These are phyloP conservation scores for Rhynchonycteris naso DNA, from an alignment of 2,797 vertebrate genomes.

Conservation along the genomic window DNA sequence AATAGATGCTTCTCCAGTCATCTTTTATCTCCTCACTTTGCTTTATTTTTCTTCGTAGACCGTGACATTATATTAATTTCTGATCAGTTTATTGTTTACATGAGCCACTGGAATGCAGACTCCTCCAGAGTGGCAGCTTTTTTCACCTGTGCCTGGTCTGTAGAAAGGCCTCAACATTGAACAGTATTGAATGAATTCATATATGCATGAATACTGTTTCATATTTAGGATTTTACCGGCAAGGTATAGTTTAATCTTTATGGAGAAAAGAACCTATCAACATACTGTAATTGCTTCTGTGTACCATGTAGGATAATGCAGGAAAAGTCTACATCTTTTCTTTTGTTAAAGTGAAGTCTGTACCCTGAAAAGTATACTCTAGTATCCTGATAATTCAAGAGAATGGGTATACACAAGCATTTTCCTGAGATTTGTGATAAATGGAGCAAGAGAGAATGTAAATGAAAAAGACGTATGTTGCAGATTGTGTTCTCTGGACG, in stretches of 20 bases:
- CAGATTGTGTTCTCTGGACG: background rate
- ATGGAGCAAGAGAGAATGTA: conserved; percentile 32
- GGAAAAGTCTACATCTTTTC: background rate
- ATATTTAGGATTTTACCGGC: conserved; percentile 23
- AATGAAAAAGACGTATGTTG: background rate
- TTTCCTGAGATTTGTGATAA: conserved; percentile 33
- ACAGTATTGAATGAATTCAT: conserved; percentile 6
- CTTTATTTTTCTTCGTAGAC: conserved; percentile 8
- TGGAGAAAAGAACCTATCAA: conserved; percentile 34
- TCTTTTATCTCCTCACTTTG: background rate
- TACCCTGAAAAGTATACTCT: background rate
- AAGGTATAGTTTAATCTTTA: conserved; percentile 48
- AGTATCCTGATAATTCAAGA: conserved; percentile 1
- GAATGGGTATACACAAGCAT: background rate
- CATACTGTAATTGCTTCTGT: background rate
- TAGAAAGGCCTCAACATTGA: background rate
- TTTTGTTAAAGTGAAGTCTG: conserved; percentile 34
- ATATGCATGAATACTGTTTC: background rate
- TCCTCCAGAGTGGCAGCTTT: background rate
- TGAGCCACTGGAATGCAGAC: background rate
- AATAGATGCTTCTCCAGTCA: background rate
- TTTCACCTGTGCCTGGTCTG: background rate
- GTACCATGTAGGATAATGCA: background rate
- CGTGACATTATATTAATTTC: background rate
- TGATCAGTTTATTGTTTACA: background rate